Conservation (phyloP, 2,888 invertebrate species). For the Anorthoa munda region DNA sequence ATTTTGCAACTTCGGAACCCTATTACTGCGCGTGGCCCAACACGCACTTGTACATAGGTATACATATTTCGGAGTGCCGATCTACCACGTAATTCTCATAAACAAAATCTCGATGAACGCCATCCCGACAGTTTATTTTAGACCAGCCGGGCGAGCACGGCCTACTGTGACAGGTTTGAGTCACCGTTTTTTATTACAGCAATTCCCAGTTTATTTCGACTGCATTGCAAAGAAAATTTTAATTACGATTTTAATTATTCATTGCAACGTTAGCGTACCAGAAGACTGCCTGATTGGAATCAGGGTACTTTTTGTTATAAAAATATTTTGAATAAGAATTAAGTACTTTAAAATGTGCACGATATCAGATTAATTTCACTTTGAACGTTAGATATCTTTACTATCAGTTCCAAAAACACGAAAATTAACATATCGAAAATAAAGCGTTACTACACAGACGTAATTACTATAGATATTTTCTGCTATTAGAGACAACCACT, state of each 20-base stretch:
- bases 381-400: not conserved
- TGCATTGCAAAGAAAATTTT: not conserved
- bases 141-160: too few species aligned
- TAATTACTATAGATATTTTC: not conserved
- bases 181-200: too few species aligned
- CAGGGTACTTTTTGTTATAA: not conserved
- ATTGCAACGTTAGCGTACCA: conserved; percentile 2
- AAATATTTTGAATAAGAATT: conserved; percentile 7
- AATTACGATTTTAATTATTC: not conserved
- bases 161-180: too few species aligned
- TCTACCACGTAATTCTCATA: not conserved
- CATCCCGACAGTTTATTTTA: too few species aligned
- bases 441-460: too few species aligned
- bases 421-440: too few species aligned
- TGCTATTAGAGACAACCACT: not conserved
- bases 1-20: too few species aligned
- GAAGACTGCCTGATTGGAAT: not conserved
- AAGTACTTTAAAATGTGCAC: not conserved
- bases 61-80: not conserved
- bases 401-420: not conserved
- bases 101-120: not conserved
- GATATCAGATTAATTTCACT: not conserved
- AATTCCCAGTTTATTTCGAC: too few species aligned
- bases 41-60: too few species aligned
- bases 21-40: too few species aligned